A percentile compares a stretch with the other conserved stretches of the same genome.
Evolutionary conservation across 1,140 invertebrate genomes (phyloP).

Genomic region (Cydia splendana): DNA sequence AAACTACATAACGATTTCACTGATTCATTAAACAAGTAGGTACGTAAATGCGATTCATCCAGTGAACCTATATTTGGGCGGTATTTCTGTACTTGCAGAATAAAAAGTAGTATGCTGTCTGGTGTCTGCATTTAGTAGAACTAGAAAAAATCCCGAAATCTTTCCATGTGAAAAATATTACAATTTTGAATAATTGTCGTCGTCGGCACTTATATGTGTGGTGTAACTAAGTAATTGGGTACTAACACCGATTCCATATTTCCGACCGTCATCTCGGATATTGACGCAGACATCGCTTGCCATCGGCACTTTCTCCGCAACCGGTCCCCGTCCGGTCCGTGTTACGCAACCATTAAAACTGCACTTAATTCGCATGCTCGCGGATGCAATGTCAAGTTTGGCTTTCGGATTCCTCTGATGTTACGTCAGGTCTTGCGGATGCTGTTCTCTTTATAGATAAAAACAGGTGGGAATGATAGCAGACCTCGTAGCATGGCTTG

Average conservation of each 20-base stretch:
- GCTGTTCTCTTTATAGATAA: neutral
- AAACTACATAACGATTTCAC: too few relatives aligned
- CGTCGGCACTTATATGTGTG: neutral
- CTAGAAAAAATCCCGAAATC: too few relatives aligned
- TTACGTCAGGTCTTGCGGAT: neutral
- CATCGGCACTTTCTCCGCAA: neutral
- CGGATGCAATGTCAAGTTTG: slow-evolving; percentile 20
- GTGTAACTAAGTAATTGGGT: neutral
- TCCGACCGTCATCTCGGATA: neutral
- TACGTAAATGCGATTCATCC: too few relatives aligned
- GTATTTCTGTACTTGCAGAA: too few relatives aligned
- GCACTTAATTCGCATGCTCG: slow-evolving; percentile 16
- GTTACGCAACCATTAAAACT: neutral
- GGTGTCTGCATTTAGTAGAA: too few relatives aligned
- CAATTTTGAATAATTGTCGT: too few relatives aligned
- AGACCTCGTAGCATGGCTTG: too few relatives aligned
- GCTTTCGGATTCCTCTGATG: slow-evolving; percentile 9
- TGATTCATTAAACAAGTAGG: too few relatives aligned
- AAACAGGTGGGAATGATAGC: neutral
- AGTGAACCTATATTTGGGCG: too few relatives aligned
- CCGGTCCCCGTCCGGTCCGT: neutral
- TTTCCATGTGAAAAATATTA: too few relatives aligned
- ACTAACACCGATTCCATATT: neutral
- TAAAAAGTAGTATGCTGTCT: too few relatives aligned
- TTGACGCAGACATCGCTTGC: neutral